Base-by-base conservation (phyloP, 2,113 vertebrate species). In the Pterocles gutturalis region DNA sequence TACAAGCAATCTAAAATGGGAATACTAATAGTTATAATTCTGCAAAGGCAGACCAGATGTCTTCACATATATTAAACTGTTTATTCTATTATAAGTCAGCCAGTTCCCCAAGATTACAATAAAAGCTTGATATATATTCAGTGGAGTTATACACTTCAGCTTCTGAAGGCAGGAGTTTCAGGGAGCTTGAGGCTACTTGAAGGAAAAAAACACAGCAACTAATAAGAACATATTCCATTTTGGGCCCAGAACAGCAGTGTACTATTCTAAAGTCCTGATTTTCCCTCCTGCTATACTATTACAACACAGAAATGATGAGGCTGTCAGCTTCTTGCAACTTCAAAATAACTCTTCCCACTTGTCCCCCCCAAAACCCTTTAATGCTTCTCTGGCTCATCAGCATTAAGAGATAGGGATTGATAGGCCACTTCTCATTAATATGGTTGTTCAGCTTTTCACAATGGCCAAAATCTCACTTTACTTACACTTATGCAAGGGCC, bases 31-130 rank as follows among this genome's bases (percentile, higher is more conserved):
- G 48, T 53, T 71, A 43, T 29, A 78, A 78, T 72, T 92, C 48
- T 84, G 90, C 55, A 93, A 90, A 41, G 72, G 92, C 82, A 84
- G 72, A 67, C 18, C 55, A 89, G 54, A 87, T 93, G 58, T 94
- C 61, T 95, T 77, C 96, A 87, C 71, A 81, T 79, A 49, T 36
- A 90, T 92, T 83, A 89, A 78, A 48, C 29, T 92, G 55, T 73
- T 93, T 83, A 89, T 73, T 87, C 83, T 80, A 57, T 61, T 86
- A 46, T 51, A 87, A 79, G 38, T 33, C 55, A 87, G 48, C 13
- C 31, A 31, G 61, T 55, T 95, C 48, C 73, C 72, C 70, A 72
- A 31, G 61, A 93, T 76, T 85, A 89, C 77, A 83, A 89, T 84
- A 82, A 83, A 84, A 89, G 20, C 48, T 72, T 91, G 66, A 53